Percentiles rank a stretch among this genome's conserved stretches.
Evolutionary conservation across 1,140 invertebrate species (phyloP).

Genomic region (Drosophila nigrodunni): DNA sequence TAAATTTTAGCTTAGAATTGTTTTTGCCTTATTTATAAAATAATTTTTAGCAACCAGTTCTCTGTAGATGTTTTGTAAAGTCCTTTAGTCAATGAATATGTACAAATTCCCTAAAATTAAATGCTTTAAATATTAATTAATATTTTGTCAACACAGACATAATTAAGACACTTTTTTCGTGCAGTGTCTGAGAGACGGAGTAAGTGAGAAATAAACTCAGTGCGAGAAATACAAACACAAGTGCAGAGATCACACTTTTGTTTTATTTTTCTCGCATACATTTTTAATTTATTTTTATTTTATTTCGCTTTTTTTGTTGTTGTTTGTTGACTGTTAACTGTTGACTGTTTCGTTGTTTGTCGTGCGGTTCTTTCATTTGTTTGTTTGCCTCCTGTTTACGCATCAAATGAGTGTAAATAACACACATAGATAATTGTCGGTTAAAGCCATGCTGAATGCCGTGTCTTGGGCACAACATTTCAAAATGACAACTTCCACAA

Average conservation of each 20-base stretch:
- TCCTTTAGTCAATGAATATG: no score
- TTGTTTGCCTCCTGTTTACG: conserved; percentile 46
- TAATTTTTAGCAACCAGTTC: no score
- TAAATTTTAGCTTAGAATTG: no score
- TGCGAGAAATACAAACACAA: conserved; percentile 25
- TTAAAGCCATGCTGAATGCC: background rate
- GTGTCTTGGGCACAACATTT: conserved; percentile 20
- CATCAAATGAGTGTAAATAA: conserved; percentile 63
- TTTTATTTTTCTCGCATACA: conserved; percentile 2
- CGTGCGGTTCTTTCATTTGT: conserved; percentile 51
- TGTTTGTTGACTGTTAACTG: background rate
- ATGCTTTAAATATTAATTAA: no score
- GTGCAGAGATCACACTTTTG: background rate
- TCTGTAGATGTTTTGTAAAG: no score
- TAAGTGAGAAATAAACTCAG: background rate
- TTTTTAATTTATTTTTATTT: background rate
- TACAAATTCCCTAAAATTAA: no score
- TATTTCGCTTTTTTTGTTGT: background rate
- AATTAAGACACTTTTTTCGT: no score
- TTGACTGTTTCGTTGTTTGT: conserved; percentile 34
- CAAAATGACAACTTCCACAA: conserved; percentile 10
- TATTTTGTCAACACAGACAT: no score
- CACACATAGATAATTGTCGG: conserved; percentile 30
- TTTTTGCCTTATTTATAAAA: no score
- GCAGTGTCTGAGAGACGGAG: background rate